Base-by-base conservation (phyloP, 2,797 vertebrate species). In the Trachops cirrhosus region DNA sequence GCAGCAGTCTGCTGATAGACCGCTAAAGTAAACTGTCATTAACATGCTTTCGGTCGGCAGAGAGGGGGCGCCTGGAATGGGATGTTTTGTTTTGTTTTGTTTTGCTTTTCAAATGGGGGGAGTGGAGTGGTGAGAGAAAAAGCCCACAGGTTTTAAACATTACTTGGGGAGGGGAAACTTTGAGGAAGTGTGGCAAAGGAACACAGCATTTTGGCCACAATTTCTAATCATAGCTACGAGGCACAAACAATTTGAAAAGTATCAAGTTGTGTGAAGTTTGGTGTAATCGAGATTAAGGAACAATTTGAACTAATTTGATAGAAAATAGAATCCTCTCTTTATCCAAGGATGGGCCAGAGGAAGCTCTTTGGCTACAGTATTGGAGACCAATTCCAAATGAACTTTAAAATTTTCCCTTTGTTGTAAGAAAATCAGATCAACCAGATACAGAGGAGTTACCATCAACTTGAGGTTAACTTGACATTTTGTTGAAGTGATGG, bases 1-100 rank as follows among this genome's bases (percentile, higher is more conserved):
- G 84, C 96, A 97, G 96, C 89, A 95, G 90, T 89, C 96, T 97
- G 96, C 97, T 97, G 97, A 97, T 97, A 98, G 97, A 98, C 80
- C 93, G 94, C 95, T 93, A 73, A 97, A 98, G 98, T 97, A 97
- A 98, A 98, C 93, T 97, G 97, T 95, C 97, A 97, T 98, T 97
- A 97, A 86, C 92, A 97, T 95, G 93, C 96, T 96, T 97, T 97
- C 24, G 9, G 86, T 67, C 88, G 78, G 86, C 95, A 96, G 87
- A 97, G 95, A 93, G 97, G 88, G 97, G 86, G 85, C 94, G 94
- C 97, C 78, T 94, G 52, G 95, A 93, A 94, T 85, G 94, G 83
- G 54, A 95, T 96, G 54, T 48, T 75, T 96, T 29, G 54, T 57
- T 54, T 22, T 54, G 52, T 22, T 22, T 22, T 54, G 54, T 24